Conservation (phyloP, 53 echinoderm and acorn worm species). For the Mesocentrotus franciscanus region DNA sequence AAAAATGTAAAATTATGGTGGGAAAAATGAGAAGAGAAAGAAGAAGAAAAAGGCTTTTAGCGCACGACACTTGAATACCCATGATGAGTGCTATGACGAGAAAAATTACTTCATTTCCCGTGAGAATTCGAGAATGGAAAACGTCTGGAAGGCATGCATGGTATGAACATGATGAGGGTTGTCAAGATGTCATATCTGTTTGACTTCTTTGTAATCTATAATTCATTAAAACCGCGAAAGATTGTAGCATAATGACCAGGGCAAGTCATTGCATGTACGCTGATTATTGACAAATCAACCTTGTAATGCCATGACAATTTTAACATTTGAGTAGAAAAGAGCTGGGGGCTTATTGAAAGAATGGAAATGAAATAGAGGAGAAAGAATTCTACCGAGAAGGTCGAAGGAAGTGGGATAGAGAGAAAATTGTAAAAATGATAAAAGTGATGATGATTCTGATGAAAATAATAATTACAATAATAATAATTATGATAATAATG, state of each 20-base stretch:
- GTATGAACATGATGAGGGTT: not conserved
- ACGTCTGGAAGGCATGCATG: constrained; percentile 15
- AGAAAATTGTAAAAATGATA: not conserved
- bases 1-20: no score
- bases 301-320: not conserved
- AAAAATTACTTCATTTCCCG: not conserved
- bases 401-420: not conserved
- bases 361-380: no score
- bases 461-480: no score
- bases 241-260: not conserved
- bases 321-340: no score
- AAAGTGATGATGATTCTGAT: no score
- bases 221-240: not conserved
- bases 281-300: not conserved
- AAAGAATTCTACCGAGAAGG: no score
- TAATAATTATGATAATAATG: no score
- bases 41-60: no score
- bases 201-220: not conserved
- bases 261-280: not conserved
- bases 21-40: no score
- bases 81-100: not conserved
- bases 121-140: not conserved
- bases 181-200: not conserved
- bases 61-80: no score
- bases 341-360: no score